Base-by-base conservation (phyloP, 2,113 vertebrate species). In the Aptenodytes patagonicus region DNA sequence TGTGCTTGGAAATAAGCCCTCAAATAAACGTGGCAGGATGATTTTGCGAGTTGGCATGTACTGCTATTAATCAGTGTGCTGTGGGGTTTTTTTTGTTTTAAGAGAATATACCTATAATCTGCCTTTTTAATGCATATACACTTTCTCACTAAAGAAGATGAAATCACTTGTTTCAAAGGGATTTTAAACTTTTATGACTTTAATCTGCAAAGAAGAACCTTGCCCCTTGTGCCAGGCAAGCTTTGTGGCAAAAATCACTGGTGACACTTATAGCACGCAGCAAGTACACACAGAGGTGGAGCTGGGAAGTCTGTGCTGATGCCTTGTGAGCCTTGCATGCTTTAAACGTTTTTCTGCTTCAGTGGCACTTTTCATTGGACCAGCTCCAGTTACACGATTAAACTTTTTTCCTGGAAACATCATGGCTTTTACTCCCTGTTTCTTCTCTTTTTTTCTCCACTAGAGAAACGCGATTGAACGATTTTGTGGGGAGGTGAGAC, bases 391-490 rank as follows among this genome's bases (percentile, higher is more conserved):
- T 64, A 26, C 1, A 1, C 0, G 1, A 12, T 52, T 10, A 51
- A 60, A 25, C 6, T 5, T 65, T 64, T 69, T 11, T 42, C 57
- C 31, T 82, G 42, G 55, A 93, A 87, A 34, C 3, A 1, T 77
- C 21, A 8, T 51, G 10, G 5, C 8, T 76, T 78, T 90, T 79
- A 47, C 7, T 76, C 40, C 4, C 11, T 24, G 7, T 55, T 80
- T 83, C 28, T 69, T 66, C 20, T 62, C 6, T 34, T 19, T 15
- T 32, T 44, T 7, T 5, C 2, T 31, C 5, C 32, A 7, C 25
- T 89, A 99, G 99, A 99, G 99, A 58, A 99, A 99, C 0, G 99
- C 99, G 1, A 99, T 99, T 32, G 99, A 99, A 92, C 98, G 99
- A 17, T 99, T 99, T 96, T 99, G 99, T 38, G 99, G 99, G 13